Conservation (phyloP, 2,113 vertebrate genomes). For the Gorsachius goisagi region DNA sequence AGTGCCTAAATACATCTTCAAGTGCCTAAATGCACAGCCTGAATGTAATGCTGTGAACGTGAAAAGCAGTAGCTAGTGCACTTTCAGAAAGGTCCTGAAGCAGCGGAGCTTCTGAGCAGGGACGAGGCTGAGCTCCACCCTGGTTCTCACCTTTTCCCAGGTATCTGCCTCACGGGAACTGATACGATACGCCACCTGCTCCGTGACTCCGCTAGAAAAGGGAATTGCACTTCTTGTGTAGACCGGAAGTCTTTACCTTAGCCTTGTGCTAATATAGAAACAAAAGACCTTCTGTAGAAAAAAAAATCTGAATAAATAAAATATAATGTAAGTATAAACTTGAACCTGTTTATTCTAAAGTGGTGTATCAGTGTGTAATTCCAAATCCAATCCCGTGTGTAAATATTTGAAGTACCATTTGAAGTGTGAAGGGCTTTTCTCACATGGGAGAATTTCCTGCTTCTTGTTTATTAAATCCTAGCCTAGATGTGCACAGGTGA, state of each 20-base stretch:
- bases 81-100: background rate
- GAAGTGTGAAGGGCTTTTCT: conserved; percentile 13
- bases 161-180: background rate
- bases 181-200: background rate
- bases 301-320: background rate
- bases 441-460: conserved; percentile 27
- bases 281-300: background rate
- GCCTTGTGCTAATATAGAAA: background rate
- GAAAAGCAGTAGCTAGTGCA: background rate
- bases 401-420: conserved; percentile 61
- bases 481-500: background rate
- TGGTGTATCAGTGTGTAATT: background rate
- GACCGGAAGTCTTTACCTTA: background rate
- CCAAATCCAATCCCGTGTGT: background rate
- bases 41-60: background rate
- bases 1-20: background rate
- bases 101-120: background rate
- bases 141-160: background rate
- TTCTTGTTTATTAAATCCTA: background rate
- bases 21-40: background rate
- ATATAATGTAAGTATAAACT: background rate
- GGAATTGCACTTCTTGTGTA: background rate
- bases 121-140: background rate
- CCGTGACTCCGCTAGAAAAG: background rate
- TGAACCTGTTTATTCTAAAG: background rate